Conservation (phyloP, 1,140 invertebrate genomes). For the Cherax destructor region DNA sequence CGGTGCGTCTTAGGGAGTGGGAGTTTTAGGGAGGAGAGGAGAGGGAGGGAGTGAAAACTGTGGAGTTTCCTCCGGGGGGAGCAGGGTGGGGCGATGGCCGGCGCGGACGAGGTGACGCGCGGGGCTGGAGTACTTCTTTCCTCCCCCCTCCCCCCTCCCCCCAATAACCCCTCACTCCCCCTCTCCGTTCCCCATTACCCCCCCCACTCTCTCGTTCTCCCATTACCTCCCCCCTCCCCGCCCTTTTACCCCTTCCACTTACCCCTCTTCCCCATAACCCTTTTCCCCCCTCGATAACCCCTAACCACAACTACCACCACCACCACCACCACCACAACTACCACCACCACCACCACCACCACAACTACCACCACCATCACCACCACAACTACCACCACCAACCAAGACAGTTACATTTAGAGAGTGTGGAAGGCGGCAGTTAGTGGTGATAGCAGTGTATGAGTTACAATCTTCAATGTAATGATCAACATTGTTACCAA, state of each 20-base stretch:
- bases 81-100: constrained; percentile 40
- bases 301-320: too few relatives aligned
- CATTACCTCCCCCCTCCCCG: background rate
- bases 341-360: too few relatives aligned
- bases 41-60: background rate
- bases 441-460: too few relatives aligned
- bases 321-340: too few relatives aligned
- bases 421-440: too few relatives aligned
- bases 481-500: too few relatives aligned
- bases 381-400: too few relatives aligned
- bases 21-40: background rate
- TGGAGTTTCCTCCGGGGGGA: constrained; percentile 31
- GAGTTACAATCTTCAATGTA: too few relatives aligned
- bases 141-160: background rate
- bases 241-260: background rate
- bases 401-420: too few relatives aligned
- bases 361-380: too few relatives aligned
- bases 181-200: background rate
- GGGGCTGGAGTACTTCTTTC: background rate
- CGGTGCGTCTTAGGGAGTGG: constrained; percentile 28
- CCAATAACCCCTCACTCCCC: background rate
- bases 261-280: background rate
- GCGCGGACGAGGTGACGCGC: background rate
- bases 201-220: background rate
- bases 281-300: background rate